Conservation (phyloP, 1,140 invertebrate species). For the Ctenoplectra terminalis region DNA sequence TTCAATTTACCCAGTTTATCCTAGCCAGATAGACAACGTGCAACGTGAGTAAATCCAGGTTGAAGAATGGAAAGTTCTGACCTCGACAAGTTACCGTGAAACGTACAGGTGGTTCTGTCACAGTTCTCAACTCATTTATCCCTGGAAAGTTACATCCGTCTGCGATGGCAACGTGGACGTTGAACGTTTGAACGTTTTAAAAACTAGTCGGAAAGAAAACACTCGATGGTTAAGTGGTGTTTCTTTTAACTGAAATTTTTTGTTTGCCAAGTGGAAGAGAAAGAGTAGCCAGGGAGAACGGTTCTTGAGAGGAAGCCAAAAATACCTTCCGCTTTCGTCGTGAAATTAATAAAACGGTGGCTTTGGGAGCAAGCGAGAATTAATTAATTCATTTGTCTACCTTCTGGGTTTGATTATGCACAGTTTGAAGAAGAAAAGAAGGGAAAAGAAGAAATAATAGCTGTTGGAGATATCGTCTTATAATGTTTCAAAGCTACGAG, state of each 20-base stretch:
- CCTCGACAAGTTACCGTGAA: background rate
- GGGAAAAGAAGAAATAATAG: too few species aligned
- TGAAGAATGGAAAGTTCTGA: conserved; percentile 5
- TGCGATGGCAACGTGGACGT: background rate
- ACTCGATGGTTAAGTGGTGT: background rate
- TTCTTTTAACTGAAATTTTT: background rate
- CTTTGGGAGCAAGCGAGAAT: too few species aligned
- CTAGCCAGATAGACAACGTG: background rate
- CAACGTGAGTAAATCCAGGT: background rate
- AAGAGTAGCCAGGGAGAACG: background rate
- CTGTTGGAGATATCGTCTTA: too few species aligned
- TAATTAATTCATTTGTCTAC: conserved; percentile 1
- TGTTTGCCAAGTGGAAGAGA: background rate
- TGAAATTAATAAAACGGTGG: conserved; percentile 5
- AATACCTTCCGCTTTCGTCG: background rate
- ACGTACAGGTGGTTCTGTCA: conserved; percentile 19
- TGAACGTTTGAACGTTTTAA: background rate
- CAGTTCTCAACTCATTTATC: conserved; percentile 24
- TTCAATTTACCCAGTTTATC: background rate
- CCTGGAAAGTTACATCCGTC: background rate
- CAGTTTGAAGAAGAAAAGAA: too few species aligned
- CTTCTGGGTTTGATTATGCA: too few species aligned
- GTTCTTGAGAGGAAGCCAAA: conserved; percentile 19
- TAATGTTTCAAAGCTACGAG: too few species aligned
- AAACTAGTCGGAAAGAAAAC: background rate